These are phyloP conservation scores for Heterocephalus glaber DNA, from an alignment of 2,113 vertebrate genomes.

Conservation along the genomic window DNA sequence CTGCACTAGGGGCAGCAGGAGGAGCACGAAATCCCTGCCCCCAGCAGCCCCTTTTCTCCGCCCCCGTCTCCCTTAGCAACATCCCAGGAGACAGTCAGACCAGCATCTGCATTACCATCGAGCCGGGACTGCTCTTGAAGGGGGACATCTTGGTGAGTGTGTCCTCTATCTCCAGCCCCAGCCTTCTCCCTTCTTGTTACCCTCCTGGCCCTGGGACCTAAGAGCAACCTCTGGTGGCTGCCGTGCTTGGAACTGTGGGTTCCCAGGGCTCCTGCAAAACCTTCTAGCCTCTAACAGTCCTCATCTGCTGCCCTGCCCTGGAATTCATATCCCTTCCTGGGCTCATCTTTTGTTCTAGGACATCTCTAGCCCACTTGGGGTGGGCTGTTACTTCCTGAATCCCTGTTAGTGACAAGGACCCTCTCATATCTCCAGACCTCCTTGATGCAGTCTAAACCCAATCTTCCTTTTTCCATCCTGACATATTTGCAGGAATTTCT, in stretches of 20 bases:
- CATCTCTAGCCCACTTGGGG: background rate
- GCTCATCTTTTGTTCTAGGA: background rate
- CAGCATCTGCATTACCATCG: constrained; percentile 98
- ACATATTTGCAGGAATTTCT: background rate
- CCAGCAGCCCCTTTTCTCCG: background rate
- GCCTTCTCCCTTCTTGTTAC: background rate
- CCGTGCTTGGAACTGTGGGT: background rate
- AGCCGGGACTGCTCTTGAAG: constrained; percentile 96
- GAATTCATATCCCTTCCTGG: too few relatives aligned
- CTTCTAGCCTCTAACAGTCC: background rate
- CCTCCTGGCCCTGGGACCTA: background rate
- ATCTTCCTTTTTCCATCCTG: background rate
- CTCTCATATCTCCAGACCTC: background rate
- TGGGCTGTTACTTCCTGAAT: background rate
- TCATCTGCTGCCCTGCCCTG: background rate
- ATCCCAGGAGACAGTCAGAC: constrained; percentile 98
- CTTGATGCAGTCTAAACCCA: background rate
- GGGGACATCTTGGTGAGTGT: constrained; percentile 97
- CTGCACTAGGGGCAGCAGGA: background rate
- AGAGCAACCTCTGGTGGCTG: background rate
- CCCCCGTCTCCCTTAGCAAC: constrained; percentile 85
- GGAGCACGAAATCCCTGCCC: fast-evolving
- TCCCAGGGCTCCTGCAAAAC: background rate
- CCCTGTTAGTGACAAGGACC: background rate
- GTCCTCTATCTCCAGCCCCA: background rate